Conservation (phyloP, 64 coral and sea anemone species). For the Porites australiensis region DNA sequence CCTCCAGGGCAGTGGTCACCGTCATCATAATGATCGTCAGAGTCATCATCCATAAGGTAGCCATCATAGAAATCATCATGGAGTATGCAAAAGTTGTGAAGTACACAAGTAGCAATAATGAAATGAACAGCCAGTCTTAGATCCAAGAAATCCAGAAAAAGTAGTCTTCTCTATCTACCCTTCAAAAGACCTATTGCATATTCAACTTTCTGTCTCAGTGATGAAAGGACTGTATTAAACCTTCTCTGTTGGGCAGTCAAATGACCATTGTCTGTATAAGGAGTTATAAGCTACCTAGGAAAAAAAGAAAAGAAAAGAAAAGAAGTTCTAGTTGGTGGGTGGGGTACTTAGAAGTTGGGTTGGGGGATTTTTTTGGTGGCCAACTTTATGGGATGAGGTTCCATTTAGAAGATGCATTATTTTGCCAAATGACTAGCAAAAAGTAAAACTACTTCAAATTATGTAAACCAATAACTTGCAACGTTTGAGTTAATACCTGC, state of each 20-base stretch:
- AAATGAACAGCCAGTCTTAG: constrained; percentile 5
- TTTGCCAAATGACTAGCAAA: too few species aligned
- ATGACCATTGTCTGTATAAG: not conserved
- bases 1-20: not conserved
- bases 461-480: too few species aligned
- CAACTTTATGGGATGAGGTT: too few species aligned
- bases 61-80: constrained; percentile 19
- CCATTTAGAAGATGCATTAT: too few species aligned
- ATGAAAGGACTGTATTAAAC: constrained; percentile 3
- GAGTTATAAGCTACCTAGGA: not conserved
- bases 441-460: too few species aligned
- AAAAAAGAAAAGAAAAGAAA: not conserved
- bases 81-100: constrained; percentile 11
- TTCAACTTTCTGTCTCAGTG: constrained; percentile 23
- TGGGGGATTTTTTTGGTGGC: too few species aligned
- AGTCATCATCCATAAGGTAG: constrained; percentile 2
- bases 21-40: not conserved
- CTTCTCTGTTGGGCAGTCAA: constrained; percentile 13
- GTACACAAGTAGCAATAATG: not conserved
- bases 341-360: too few species aligned
- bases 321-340: too few species aligned
- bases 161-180: not conserved
- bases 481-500: too few species aligned
- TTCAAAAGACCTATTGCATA: constrained; percentile 4
- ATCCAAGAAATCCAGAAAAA: constrained; percentile 2